phyloP scores from a whole-genome alignment of 2,797 vertebrate species.

The Cyclopterus lumpus region DNA sequence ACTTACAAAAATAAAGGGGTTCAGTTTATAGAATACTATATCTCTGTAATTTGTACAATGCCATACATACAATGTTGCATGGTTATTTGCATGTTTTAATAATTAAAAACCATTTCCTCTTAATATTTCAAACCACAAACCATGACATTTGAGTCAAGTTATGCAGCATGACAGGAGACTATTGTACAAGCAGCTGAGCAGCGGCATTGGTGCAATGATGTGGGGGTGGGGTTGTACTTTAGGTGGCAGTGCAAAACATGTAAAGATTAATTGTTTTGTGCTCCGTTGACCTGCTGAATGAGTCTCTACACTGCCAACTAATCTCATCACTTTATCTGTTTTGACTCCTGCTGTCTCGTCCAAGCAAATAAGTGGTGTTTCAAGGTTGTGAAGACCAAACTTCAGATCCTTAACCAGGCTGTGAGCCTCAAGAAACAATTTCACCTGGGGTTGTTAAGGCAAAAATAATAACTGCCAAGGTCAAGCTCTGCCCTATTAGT shows the following conservation, averaged over 20 bases:
- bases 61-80: not conserved
- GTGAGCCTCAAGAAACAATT: not conserved
- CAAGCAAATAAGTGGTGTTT: conserved; percentile 5
- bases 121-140: conserved; percentile 2
- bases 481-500: not conserved
- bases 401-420: not conserved
- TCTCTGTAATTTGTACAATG: not conserved
- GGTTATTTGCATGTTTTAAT: not conserved
- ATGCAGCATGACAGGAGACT: not conserved
- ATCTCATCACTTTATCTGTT: conserved; percentile 24
- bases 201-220: not conserved
- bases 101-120: not conserved
- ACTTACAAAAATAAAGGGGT: not conserved
- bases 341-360: not conserved
- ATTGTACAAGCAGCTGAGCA: not conserved
- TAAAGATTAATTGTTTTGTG: conserved; percentile 56
- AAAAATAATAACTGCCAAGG: conserved; percentile 4
- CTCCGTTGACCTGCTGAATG: conserved; percentile 44
- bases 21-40: not conserved
- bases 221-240: not conserved
- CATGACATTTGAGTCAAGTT: not conserved
- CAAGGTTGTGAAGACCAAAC: not conserved
- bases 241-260: conserved; percentile 29
- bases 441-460: not conserved
- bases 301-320: conserved; percentile 20